Conservation (phyloP, 2,797 vertebrate genomes). For the Naso thynnoides region DNA sequence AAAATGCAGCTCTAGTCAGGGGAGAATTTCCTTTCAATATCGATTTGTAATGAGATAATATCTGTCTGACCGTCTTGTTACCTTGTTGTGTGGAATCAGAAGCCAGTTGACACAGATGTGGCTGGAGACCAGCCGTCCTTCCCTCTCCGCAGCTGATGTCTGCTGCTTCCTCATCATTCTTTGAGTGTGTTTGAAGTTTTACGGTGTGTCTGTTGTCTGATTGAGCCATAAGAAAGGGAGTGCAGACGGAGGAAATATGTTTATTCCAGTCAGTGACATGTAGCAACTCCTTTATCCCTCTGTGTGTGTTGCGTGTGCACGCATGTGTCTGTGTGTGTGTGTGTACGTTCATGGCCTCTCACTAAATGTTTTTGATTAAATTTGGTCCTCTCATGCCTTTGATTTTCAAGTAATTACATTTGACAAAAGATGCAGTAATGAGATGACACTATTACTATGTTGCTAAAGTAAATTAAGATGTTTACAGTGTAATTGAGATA, state of each 20-base stretch:
- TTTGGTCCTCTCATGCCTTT: constrained; percentile 71
- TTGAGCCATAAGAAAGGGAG: constrained; percentile 45
- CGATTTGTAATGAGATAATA: constrained; percentile 8
- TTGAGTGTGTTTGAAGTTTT: constrained; percentile 55
- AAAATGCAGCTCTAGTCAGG: neutral
- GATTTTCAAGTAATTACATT: constrained; percentile 65
- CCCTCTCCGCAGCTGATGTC: constrained; percentile 16
- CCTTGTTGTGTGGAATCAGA: constrained; percentile 9
- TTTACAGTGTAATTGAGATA: constrained; percentile 58
- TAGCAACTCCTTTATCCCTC: constrained; percentile 38
- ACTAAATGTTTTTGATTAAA: constrained; percentile 61
- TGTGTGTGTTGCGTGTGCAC: constrained; percentile 14
- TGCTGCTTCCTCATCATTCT: constrained; percentile 30
- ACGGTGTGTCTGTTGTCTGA: constrained; percentile 56
- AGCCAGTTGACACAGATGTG: constrained; percentile 4
- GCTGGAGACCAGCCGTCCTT: constrained; percentile 22
- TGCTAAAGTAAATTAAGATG: constrained; percentile 56
- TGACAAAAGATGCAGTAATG: constrained; percentile 66
- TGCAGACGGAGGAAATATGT: constrained; percentile 46
- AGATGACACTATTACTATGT: constrained; percentile 56
- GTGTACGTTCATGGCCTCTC: constrained; percentile 52
- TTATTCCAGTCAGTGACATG: constrained; percentile 65
- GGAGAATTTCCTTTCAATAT: constrained; percentile 13
- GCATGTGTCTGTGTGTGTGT: constrained; percentile 23
- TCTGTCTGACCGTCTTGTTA: constrained; percentile 3